These are phyloP conservation scores for Asarcornis scutulata DNA, from an alignment of 2,113 vertebrate genomes.

Conservation along the genomic window DNA sequence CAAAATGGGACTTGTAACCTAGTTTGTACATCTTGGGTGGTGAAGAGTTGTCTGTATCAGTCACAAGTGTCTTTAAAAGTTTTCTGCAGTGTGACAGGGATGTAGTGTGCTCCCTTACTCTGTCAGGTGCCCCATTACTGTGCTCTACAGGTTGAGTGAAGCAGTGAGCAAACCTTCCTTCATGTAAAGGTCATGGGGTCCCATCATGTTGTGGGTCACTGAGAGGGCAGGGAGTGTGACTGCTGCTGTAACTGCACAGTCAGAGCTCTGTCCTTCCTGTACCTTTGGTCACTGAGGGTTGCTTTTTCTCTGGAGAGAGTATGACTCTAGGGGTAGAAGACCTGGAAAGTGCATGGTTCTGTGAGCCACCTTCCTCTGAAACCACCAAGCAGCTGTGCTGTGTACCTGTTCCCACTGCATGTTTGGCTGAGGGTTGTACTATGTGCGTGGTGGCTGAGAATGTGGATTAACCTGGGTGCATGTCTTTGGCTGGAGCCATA, in stretches of 20 bases:
- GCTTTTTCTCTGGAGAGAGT: neutral
- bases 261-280: neutral
- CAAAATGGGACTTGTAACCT: neutral
- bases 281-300: neutral
- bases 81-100: neutral
- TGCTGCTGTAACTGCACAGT: neutral
- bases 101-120: neutral
- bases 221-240: neutral
- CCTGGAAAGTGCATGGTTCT: neutral
- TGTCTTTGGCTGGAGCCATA: neutral
- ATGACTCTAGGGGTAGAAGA: neutral
- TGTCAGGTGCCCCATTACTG: neutral
- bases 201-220: accelerated
- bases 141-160: neutral
- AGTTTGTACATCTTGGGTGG: neutral
- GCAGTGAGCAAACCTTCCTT: neutral
- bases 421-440: neutral
- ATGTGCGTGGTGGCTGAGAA: neutral
- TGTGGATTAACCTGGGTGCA: neutral
- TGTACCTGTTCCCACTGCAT: neutral
- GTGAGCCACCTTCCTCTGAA: neutral
- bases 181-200: neutral
- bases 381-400: too few relatives aligned
- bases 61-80: neutral
- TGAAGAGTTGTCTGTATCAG: accelerated